phyloP scores from a whole-genome alignment of 2,888 invertebrate species.

The Cephonodes hylas region DNA sequence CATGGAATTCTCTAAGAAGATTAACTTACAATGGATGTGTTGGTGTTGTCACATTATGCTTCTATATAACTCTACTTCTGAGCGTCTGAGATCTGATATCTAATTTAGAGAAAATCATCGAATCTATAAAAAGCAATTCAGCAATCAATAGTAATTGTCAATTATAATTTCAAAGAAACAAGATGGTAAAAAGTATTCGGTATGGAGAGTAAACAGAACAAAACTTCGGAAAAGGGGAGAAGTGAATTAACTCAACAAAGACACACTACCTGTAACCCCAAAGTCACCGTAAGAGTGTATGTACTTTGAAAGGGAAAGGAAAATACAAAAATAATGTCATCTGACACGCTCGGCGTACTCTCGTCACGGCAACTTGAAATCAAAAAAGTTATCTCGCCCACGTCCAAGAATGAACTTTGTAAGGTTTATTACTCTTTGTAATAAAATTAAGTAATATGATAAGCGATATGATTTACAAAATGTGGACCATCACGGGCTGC shows the following conservation, averaged over 20 bases:
- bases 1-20: slow-evolving; percentile 7
- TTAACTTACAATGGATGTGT: slow-evolving; percentile 7
- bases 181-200: not conserved
- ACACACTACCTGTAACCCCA: not conserved
- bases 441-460: slow-evolving; percentile 3
- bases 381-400: not conserved
- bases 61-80: not conserved
- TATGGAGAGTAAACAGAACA: not conserved
- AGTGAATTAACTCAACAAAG: not conserved
- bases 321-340: not conserved
- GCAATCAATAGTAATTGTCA: not conserved
- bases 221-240: not conserved
- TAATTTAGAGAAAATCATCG: not conserved
- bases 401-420: not conserved
- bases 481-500: slow-evolving; percentile 61
- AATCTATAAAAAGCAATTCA: not conserved
- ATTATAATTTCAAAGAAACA: not conserved
- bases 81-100: not conserved
- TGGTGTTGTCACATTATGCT: not conserved
- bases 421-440: not conserved
- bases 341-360: not conserved
- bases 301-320: not conserved
- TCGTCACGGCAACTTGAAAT: not conserved
- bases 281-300: not conserved
- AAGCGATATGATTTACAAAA: slow-evolving; percentile 40